These are phyloP conservation scores for Podargus strigoides DNA, from an alignment of 2,797 vertebrate species.

Conservation along the genomic window DNA sequence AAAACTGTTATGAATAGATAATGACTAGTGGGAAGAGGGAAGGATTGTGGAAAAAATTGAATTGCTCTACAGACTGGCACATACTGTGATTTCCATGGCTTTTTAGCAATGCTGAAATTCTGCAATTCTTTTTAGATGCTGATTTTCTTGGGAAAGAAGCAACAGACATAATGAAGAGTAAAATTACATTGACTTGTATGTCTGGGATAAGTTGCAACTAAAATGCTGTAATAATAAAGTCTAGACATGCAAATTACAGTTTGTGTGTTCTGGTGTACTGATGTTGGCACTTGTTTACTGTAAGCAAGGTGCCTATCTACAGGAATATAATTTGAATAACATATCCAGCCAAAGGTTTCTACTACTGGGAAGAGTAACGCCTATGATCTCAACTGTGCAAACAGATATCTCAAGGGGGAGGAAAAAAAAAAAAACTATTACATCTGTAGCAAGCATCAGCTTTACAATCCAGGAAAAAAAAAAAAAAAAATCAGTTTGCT, in stretches of 20 bases:
- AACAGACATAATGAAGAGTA: background rate
- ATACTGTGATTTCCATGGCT: background rate
- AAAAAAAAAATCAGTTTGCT: background rate
- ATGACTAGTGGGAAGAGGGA: background rate
- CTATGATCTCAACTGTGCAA: background rate
- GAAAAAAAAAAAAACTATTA: background rate
- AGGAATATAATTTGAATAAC: background rate
- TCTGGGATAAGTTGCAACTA: background rate
- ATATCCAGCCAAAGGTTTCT: background rate
- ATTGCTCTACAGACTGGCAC: background rate
- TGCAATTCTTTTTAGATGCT: background rate
- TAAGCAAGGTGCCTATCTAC: background rate
- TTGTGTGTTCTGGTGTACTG: background rate
- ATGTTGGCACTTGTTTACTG: background rate
- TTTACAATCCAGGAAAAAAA: background rate
- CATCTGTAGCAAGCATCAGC: background rate
- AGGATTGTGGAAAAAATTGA: background rate
- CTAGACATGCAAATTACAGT: conserved; percentile 25
- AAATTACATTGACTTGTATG: background rate
- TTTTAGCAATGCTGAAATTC: background rate
- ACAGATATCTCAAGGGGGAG: background rate
- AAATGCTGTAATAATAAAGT: conserved; percentile 28
- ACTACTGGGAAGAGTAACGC: background rate
- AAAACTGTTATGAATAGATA: background rate
- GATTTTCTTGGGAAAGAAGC: background rate